These are phyloP conservation scores for Spicauda simplicius DNA, from an alignment of 2,888 invertebrate species.

Conservation along the genomic window DNA sequence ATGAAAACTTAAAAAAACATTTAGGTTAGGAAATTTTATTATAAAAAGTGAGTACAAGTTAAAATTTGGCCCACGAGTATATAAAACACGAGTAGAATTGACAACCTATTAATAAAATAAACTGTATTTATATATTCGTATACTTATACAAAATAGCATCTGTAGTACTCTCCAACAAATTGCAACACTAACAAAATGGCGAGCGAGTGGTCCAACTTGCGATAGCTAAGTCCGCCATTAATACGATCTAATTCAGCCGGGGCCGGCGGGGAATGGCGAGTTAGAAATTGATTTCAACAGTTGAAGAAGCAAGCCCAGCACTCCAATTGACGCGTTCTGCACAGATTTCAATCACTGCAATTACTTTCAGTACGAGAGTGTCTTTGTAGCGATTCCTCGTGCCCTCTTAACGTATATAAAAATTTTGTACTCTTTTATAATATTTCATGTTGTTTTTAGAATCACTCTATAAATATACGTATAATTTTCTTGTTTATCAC, in stretches of 20 bases:
- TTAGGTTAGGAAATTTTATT: too few species aligned
- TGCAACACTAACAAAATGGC: slow-evolving; percentile 33
- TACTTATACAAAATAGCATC: not conserved
- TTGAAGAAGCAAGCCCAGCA: slow-evolving; percentile 45
- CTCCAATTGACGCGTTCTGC: slow-evolving; percentile 39
- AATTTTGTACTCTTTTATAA: too few species aligned
- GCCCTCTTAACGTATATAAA: not conserved
- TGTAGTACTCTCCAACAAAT: slow-evolving; percentile 10
- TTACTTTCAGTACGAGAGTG: slow-evolving; percentile 12
- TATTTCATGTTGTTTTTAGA: too few species aligned
- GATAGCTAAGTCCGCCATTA: slow-evolving; percentile 46
- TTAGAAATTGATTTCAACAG: slow-evolving; percentile 51
- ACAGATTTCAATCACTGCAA: slow-evolving; percentile 21
- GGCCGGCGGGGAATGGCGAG: slow-evolving; percentile 46
- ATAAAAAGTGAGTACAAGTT: too few species aligned
- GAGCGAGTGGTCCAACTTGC: slow-evolving; percentile 29
- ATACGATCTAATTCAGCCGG: slow-evolving; percentile 50
- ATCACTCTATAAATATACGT: too few species aligned
- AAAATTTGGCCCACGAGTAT: too few species aligned
- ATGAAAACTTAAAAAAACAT: too few species aligned
- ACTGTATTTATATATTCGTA: too few species aligned
- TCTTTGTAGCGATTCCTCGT: not conserved
- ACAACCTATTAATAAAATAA: too few species aligned
- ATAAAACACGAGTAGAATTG: too few species aligned
- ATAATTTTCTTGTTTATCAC: too few species aligned